Evolutionary conservation across 2,113 vertebrate genomes (phyloP).

Genomic region (Psittacula cyanocephala): DNA sequence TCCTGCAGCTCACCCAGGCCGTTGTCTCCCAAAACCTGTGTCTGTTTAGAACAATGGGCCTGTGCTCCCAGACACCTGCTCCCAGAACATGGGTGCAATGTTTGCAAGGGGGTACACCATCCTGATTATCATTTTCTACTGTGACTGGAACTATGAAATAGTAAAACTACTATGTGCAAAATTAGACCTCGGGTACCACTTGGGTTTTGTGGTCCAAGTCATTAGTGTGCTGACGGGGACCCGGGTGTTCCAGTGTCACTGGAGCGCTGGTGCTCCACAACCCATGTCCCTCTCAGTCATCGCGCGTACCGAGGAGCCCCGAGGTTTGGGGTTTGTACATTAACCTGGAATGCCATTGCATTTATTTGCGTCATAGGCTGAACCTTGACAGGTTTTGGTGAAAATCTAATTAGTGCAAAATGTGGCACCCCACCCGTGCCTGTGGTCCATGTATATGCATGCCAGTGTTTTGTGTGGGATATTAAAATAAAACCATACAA

Average conservation of each 20-base stretch:
- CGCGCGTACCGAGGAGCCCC: background rate
- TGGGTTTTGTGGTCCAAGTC: background rate
- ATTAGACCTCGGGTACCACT: background rate
- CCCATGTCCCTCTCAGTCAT: background rate
- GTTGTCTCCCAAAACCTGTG: constrained; percentile 36
- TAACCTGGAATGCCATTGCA: background rate
- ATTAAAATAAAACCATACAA: constrained; percentile 64
- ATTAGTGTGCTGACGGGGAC: background rate
- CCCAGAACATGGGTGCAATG: background rate
- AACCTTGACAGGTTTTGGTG: constrained; percentile 12
- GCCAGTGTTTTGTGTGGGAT: constrained; percentile 34
- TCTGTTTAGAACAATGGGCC: constrained; percentile 27
- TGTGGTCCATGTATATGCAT: background rate
- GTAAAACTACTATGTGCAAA: constrained; percentile 11
- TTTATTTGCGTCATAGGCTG: background rate
- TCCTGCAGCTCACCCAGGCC: background rate
- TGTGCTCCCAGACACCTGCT: background rate
- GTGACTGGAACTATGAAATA: background rate
- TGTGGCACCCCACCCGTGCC: no score
- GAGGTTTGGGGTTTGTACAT: background rate
- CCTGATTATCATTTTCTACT: background rate
- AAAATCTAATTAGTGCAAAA: constrained; percentile 27
- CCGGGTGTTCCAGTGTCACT: background rate
- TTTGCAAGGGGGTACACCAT: background rate
- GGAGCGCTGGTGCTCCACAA: background rate